A percentile compares a stretch with the other conserved stretches of the same genome.
Conservation (phyloP, 2,888 invertebrate species). For the Psylliodes chrysocephalus region DNA sequence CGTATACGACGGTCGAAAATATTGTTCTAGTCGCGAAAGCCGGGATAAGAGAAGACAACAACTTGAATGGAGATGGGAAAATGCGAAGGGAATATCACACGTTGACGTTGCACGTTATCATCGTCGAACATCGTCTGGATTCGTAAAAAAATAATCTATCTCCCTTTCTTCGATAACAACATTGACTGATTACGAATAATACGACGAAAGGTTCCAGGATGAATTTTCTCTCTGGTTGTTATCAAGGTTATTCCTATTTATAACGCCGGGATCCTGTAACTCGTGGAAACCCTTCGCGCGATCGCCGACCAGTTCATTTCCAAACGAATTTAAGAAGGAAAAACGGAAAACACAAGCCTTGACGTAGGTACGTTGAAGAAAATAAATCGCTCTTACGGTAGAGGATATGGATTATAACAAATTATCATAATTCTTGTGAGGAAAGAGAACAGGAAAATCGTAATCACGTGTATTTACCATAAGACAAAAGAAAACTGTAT, state of each 20-base stretch:
- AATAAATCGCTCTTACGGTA: no score
- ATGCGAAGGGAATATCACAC: no score
- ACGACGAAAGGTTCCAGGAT: not conserved
- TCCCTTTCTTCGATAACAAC: constrained; percentile 19
- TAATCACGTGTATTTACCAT: no score
- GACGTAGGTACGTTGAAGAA: no score
- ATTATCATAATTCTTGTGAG: no score
- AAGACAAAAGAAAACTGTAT: no score
- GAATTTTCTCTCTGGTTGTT: not conserved
- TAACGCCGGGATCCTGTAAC: not conserved
- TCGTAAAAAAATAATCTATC: constrained; percentile 27
- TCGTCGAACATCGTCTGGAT: constrained; percentile 26
- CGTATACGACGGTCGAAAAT: constrained; percentile 4
- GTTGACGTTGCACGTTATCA: constrained; percentile 12
- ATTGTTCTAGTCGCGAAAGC: constrained; percentile 2
- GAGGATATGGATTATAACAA: no score
- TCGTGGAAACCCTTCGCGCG: constrained; percentile 5
- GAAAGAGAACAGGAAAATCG: no score
- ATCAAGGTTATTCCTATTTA: constrained; percentile 8
- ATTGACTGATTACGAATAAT: not conserved
- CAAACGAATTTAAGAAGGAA: not conserved
- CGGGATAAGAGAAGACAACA: no score
- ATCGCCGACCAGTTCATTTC: no score
- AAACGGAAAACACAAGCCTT: not conserved
- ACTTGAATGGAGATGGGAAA: constrained; percentile 25